Conservation (phyloP, 2,888 invertebrate species). For the Sarcophaga variegata region DNA sequence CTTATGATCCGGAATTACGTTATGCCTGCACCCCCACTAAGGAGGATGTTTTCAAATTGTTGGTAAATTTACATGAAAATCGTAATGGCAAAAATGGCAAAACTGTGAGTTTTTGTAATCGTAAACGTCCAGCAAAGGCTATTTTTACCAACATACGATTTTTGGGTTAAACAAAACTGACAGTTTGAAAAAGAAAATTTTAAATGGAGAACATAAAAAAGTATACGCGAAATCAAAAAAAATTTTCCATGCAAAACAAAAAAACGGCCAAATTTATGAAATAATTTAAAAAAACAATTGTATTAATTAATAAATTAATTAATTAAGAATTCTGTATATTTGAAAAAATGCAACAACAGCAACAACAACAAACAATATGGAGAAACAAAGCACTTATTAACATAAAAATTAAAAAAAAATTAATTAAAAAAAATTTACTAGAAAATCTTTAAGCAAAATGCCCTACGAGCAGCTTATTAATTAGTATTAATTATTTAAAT, state of each 20-base stretch:
- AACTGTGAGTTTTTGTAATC: constrained; percentile 85
- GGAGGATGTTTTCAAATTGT: constrained; percentile 84
- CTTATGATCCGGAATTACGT: constrained; percentile 84
- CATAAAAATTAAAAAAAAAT: not conserved
- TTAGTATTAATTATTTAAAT: constrained; percentile 32
- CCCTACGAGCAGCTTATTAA: constrained; percentile 65
- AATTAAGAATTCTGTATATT: constrained; percentile 37
- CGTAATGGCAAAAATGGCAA: constrained; percentile 83
- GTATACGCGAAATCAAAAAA: constrained; percentile 2
- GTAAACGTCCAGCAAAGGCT: constrained; percentile 84
- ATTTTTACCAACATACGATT: constrained; percentile 86
- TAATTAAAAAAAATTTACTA: no score
- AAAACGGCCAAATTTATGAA: constrained; percentile 6
- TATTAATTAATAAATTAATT: constrained; percentile 3
- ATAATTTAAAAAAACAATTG: constrained; percentile 26
- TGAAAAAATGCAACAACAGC: not conserved
- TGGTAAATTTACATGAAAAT: constrained; percentile 85
- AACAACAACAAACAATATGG: not conserved
- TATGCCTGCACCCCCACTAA: constrained; percentile 85
- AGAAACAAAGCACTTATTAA: constrained; percentile 50
- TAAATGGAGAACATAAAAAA: not conserved
- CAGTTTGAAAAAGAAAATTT: not conserved
- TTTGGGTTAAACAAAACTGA: constrained; percentile 82
- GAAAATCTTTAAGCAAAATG: constrained; percentile 32
- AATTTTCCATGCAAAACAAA: not conserved